phyloP scores from a whole-genome alignment of 2,888 invertebrate genomes.

The Sialis fuliginosa region DNA sequence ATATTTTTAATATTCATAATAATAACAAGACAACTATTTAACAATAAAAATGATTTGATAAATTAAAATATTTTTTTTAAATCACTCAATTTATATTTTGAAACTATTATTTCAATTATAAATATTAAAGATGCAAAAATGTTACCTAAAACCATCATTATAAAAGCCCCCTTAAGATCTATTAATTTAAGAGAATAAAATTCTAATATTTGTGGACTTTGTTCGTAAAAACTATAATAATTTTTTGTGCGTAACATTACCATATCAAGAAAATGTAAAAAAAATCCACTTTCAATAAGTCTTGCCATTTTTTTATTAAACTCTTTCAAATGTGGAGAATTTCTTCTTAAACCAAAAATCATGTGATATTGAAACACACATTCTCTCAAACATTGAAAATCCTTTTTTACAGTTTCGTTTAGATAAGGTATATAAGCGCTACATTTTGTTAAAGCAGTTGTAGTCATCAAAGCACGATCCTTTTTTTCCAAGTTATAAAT shows the following conservation, averaged over 20 bases:
- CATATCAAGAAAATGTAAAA: not conserved
- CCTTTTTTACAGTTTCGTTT: not conserved
- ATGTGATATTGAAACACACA: not conserved
- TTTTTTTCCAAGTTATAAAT: not conserved
- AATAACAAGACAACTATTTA: too few relatives aligned
- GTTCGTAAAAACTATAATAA: not conserved
- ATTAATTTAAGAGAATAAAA: not conserved
- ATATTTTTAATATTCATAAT: too few relatives aligned
- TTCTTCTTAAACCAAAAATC: not conserved
- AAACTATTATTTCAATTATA: conserved; percentile 3
- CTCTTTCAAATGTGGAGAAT: not conserved
- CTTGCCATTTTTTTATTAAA: not conserved
- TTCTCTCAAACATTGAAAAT: not conserved
- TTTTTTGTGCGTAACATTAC: not conserved
- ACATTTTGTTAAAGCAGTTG: not conserved
- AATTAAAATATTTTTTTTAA: not conserved
- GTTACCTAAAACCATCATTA: not conserved
- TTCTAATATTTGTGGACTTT: not conserved
- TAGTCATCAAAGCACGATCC: not conserved
- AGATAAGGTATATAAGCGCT: not conserved
- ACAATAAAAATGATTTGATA: too few relatives aligned
- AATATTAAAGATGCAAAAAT: conserved; percentile 3
- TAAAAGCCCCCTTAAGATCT: conserved; percentile 4
- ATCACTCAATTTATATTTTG: not conserved
- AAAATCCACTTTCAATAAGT: not conserved